Base-by-base conservation (phyloP, 2,888 invertebrate species). In the Diplazon laetatorius region DNA sequence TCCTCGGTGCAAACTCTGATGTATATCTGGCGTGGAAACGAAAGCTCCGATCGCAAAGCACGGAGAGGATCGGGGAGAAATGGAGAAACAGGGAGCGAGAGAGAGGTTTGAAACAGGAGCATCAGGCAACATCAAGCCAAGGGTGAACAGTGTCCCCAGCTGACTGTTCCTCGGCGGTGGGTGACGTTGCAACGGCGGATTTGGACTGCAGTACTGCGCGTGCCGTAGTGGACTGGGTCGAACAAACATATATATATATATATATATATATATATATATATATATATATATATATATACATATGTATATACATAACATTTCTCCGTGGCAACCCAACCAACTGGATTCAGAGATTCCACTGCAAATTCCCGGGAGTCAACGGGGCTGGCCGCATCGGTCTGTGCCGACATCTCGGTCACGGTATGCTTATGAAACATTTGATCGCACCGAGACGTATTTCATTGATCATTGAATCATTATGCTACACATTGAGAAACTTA, bases 261-360 rank as follows among this genome's bases (percentile, higher is more conserved):
- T n/a, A n/a, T n/a, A n/a, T n/a, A n/a, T n/a, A n/a, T n/a, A n/a
- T n/a, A n/a, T n/a, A n/a, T n/a, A n/a, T n/a, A n/a, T n/a, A n/a
- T n/a, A n/a, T n/a, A n/a, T n/a, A n/a, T n/a, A n/a, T n/a, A n/a
- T n/a, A n/a, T n/a, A n/a, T n/a, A n/a, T n/a, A n/a, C n/a, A n/a
- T n/a, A n/a, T n/a, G n/a, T n/a, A 57, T 63, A 80, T 79, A 76
- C 76, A 78, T 80, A 78, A 68, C 71, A 82, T 85, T 84, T 83
- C 83, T 78, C 83, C 71, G 76, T 82, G 80, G 80, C 82, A 84
- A 82, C 83, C 82, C 82, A 82, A 80, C 83, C 82, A 82, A 84
- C 83, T 82, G 86, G 84, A 86, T 85, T 85, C 83, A 81, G 85
- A 84, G 85, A 87, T 88, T 85, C 87, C 85, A 84, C 87, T 86